Evolutionary conservation across 1,140 invertebrate genomes (phyloP).

Genomic region (Macrotrachela quadricornifera): DNA sequence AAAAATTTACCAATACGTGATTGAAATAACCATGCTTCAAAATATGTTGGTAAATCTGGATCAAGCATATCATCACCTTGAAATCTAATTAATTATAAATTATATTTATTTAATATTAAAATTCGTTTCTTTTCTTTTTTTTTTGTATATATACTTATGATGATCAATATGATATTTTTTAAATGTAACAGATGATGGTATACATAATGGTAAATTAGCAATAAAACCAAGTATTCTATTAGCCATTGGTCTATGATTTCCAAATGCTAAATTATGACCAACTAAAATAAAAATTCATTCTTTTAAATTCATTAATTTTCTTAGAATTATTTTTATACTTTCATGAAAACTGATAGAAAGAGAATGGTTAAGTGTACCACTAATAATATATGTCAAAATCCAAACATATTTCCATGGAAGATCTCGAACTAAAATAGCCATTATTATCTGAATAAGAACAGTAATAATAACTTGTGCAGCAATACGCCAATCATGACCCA

Average conservation of each 20-base stretch:
- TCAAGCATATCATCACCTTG: slow-evolving; percentile 84
- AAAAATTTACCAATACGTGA: slow-evolving; percentile 73
- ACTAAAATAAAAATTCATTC: not conserved
- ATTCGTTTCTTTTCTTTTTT: no score
- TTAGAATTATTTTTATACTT: slow-evolving; percentile 17
- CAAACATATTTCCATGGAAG: slow-evolving; percentile 2
- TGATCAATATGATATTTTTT: slow-evolving; percentile 29
- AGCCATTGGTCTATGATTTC: slow-evolving; percentile 16
- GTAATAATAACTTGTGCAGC: slow-evolving; percentile 18
- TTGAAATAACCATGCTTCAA: slow-evolving; percentile 79
- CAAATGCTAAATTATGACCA: slow-evolving; percentile 27
- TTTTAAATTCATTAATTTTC: no score
- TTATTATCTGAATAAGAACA: slow-evolving; percentile 12
- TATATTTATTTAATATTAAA: no score
- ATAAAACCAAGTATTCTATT: slow-evolving; percentile 25
- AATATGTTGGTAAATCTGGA: slow-evolving; percentile 74
- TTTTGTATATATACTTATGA: slow-evolving; percentile 11
- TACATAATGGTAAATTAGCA: slow-evolving; percentile 24
- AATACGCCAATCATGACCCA: slow-evolving; percentile 23
- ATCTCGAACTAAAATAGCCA: slow-evolving; percentile 13
- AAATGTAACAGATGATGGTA: slow-evolving; percentile 28
- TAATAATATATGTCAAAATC: slow-evolving; percentile 16
- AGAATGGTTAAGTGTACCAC: slow-evolving; percentile 26
- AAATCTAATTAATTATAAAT: slow-evolving; percentile 35
- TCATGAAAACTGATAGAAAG: slow-evolving; percentile 27